Conservation (phyloP, 2,888 invertebrate species). For the Cantharis nigra region DNA sequence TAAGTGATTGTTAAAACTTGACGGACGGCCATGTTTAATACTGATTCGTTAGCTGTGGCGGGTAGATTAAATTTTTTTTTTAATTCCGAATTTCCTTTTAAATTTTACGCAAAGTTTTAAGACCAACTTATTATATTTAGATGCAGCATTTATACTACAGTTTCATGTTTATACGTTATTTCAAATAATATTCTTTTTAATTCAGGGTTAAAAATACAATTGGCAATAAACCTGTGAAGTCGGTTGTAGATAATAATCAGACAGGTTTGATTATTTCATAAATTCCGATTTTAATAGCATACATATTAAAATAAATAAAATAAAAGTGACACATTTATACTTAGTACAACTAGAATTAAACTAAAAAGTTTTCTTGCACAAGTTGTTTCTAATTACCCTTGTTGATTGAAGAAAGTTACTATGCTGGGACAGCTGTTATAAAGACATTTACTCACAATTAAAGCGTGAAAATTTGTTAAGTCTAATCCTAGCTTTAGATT, state of each 20-base stretch:
- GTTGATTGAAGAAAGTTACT: background rate
- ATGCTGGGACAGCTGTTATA: background rate
- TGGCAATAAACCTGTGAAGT: background rate
- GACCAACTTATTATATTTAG: too few species aligned
- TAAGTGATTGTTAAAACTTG: too few species aligned
- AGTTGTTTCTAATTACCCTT: background rate
- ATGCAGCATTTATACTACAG: too few species aligned
- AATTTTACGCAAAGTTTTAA: too few species aligned
- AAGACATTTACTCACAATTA: background rate
- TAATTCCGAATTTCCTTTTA: too few species aligned
- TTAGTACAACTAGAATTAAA: background rate
- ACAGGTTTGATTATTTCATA: background rate
- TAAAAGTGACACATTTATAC: background rate
- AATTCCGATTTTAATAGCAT: background rate
- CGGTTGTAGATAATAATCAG: background rate
- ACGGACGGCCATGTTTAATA: too few species aligned
- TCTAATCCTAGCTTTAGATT: background rate
- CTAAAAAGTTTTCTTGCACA: background rate
- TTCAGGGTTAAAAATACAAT: too few species aligned
- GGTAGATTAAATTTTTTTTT: too few species aligned
- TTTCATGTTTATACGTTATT: too few species aligned
- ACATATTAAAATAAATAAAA: background rate
- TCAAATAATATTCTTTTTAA: too few species aligned
- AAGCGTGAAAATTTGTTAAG: background rate
- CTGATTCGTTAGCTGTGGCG: too few species aligned